Conservation (phyloP, 2,888 invertebrate genomes). For the Callyntrura guangdongensis region DNA sequence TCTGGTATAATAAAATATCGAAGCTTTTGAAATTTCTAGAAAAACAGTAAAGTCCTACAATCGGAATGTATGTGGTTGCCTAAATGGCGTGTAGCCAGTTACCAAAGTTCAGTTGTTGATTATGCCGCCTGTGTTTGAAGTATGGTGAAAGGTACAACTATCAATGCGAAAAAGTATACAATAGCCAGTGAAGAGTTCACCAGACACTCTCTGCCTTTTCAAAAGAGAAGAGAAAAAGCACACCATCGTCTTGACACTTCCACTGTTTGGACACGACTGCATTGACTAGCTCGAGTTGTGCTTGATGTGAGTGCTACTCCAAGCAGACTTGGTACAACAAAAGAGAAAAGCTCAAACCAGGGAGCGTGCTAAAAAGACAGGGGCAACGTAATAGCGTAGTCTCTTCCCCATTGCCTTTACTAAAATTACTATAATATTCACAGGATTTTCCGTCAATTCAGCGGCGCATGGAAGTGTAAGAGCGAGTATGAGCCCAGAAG, state of each 20-base stretch:
- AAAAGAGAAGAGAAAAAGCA: slow-evolving; percentile 37
- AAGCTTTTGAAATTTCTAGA: background rate
- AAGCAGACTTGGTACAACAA: background rate
- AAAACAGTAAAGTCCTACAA: background rate
- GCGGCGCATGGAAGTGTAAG: background rate
- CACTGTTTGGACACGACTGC: slow-evolving; percentile 73
- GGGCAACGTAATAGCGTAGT: background rate
- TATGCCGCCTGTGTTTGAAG: background rate
- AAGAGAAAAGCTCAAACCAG: slow-evolving; percentile 31
- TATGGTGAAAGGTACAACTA: slow-evolving; percentile 11
- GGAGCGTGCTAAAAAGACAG: background rate
- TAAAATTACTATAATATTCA: background rate
- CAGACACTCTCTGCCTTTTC: background rate
- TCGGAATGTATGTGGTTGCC: background rate
- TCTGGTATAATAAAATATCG: background rate
- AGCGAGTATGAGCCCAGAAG: background rate
- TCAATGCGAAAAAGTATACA: background rate
- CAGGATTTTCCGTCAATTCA: background rate
- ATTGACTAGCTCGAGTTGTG: slow-evolving; percentile 54
- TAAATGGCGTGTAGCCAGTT: background rate
- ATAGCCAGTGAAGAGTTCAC: background rate
- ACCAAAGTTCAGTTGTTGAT: background rate
- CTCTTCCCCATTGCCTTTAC: slow-evolving; percentile 3
- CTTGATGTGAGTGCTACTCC: slow-evolving; percentile 50
- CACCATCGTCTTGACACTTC: slow-evolving; percentile 61